Percentiles rank a stretch among this genome's conserved stretches.
Conservation (phyloP, 2,797 vertebrate genomes). For the Sternarchorhynchus goeldii region DNA sequence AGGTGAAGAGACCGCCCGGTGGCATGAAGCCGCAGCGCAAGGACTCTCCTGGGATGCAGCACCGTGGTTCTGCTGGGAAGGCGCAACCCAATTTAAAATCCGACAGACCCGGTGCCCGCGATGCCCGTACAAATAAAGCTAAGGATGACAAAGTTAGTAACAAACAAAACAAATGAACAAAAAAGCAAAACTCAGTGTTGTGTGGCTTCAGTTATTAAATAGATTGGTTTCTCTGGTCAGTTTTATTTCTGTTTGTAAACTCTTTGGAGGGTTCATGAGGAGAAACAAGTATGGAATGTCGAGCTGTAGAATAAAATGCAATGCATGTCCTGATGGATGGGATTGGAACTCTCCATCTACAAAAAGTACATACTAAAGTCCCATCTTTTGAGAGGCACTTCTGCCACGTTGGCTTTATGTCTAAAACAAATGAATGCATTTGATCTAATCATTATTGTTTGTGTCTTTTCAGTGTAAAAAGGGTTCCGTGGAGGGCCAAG, state of each 20-base stretch:
- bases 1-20: constrained; percentile 82
- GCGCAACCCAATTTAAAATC: constrained; percentile 77
- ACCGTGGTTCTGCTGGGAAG: constrained; percentile 78
- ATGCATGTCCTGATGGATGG: too few species aligned
- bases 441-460: neutral
- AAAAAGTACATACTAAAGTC: too few species aligned
- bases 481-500: constrained; percentile 75
- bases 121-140: constrained; percentile 77
- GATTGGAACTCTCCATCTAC: too few species aligned
- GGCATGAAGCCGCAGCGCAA: constrained; percentile 83
- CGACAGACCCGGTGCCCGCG: constrained; percentile 75
- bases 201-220: neutral
- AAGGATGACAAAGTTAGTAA: constrained; percentile 88
- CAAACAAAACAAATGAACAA: neutral
- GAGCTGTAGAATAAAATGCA: too few species aligned
- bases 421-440: neutral
- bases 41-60: constrained; percentile 84
- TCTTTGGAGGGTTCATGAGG: too few species aligned
- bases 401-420: neutral
- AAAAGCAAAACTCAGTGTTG: neutral
- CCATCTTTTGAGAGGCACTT: neutral
- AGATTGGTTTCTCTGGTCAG: too few species aligned
- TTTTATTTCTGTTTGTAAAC: too few species aligned
- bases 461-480: constrained; percentile 82
- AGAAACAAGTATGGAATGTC: too few species aligned